phyloP scores from a whole-genome alignment of 2,888 invertebrate species.

The Philhelius pedissequus region DNA sequence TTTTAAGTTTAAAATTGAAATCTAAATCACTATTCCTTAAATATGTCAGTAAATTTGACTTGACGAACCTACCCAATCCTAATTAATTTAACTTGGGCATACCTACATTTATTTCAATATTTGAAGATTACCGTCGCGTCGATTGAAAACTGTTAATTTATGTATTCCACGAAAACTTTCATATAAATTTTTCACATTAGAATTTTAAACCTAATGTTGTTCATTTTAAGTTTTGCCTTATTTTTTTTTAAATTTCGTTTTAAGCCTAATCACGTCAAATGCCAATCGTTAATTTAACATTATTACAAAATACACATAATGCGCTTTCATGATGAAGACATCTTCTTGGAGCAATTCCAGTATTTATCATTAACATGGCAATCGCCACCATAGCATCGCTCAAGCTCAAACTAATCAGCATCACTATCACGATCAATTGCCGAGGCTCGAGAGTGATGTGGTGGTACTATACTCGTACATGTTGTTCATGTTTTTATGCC shows the following conservation, averaged over 20 bases:
- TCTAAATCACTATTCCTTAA: no score
- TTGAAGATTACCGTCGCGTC: neutral
- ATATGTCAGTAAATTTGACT: no score
- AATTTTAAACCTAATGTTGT: neutral
- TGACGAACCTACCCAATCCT: no score
- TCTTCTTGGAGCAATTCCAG: conserved; percentile 32
- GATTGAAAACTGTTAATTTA: neutral
- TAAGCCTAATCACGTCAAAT: neutral
- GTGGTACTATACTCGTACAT: no score
- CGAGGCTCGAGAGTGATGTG: neutral
- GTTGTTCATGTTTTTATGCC: conserved; percentile 15
- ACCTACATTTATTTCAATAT: no score
- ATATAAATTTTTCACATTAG: neutral
- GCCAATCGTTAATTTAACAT: conserved; percentile 12
- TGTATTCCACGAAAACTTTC: neutral
- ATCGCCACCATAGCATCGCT: conserved; percentile 40
- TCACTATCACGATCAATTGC: conserved; percentile 56
- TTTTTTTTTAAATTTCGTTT: neutral
- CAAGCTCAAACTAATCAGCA: conserved; percentile 49
- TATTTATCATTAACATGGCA: conserved; percentile 40
- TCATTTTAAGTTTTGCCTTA: no score
- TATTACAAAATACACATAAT: conserved; percentile 30
- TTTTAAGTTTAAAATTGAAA: no score
- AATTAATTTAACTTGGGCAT: no score
- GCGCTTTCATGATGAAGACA: conserved; percentile 39